Percentiles rank a stretch among this genome's conserved stretches.
Conservation (phyloP, 2,113 vertebrate species). For the Thermophis baileyi region DNA sequence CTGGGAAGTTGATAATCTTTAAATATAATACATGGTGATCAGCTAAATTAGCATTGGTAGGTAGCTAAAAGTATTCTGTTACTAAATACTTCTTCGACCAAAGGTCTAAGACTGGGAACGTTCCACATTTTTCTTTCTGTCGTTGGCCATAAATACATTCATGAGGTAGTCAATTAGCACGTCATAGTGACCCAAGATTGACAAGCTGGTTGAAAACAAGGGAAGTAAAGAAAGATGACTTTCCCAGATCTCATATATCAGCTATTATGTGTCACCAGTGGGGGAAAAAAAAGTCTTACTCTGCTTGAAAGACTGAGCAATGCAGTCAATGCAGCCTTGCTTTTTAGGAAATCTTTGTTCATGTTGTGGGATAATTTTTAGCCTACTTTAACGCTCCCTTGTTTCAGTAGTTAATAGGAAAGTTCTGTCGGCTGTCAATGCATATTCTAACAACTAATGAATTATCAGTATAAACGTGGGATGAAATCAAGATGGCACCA, state of each 20-base stretch:
- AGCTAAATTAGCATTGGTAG: slow-evolving; percentile 63
- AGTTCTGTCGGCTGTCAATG: too few relatives aligned
- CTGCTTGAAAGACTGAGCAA: slow-evolving; percentile 55
- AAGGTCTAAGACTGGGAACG: slow-evolving; percentile 42
- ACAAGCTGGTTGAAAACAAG: slow-evolving; percentile 54
- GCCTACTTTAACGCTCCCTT: neutral
- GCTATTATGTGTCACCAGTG: slow-evolving; percentile 32
- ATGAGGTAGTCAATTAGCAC: slow-evolving; percentile 49
- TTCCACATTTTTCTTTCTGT: slow-evolving; percentile 50
- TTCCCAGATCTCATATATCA: slow-evolving; percentile 58
- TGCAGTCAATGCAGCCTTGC: slow-evolving; percentile 36
- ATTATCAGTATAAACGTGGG: neutral
- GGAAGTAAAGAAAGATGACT: slow-evolving; percentile 45
- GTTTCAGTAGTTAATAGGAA: slow-evolving; percentile 16
- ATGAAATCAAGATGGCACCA: neutral
- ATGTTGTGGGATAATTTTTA: slow-evolving; percentile 8
- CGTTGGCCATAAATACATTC: slow-evolving; percentile 64
- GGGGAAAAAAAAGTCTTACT: slow-evolving; percentile 33
- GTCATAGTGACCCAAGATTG: slow-evolving; percentile 51
- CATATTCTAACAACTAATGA: neutral
- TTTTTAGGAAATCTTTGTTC: slow-evolving; percentile 3
- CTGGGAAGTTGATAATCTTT: slow-evolving; percentile 56
- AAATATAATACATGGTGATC: slow-evolving; percentile 53
- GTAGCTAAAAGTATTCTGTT: slow-evolving; percentile 49
- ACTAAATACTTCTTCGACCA: slow-evolving; percentile 41